These are phyloP conservation scores for Aphis craccivora DNA, from an alignment of 1,140 invertebrate genomes.

Conservation along the genomic window DNA sequence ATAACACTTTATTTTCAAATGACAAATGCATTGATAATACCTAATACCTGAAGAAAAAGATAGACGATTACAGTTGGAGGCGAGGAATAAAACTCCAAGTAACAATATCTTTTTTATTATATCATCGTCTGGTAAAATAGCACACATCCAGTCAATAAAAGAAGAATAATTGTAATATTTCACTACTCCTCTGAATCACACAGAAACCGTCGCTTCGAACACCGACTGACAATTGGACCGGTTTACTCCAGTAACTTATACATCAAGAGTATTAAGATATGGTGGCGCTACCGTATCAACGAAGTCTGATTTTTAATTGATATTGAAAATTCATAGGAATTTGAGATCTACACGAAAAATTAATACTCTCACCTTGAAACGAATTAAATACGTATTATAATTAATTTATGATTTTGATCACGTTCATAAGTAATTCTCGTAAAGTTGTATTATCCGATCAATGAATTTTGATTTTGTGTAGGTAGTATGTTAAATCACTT, in stretches of 20 bases:
- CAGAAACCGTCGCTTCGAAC: neutral
- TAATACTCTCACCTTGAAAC: neutral
- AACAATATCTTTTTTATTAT: neutral
- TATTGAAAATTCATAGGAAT: too few relatives aligned
- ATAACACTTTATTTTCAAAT: neutral
- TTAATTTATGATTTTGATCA: neutral
- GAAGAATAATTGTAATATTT: neutral
- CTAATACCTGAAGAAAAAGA: neutral
- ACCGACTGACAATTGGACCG: neutral
- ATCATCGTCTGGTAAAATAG: neutral
- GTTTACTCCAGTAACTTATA: neutral
- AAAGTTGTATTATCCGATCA: too few relatives aligned
- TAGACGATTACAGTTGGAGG: neutral
- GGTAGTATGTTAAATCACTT: too few relatives aligned
- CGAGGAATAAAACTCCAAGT: neutral
- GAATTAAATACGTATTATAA: neutral
- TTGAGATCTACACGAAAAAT: neutral
- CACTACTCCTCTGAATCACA: neutral
- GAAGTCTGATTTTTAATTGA: neutral
- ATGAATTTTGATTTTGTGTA: too few relatives aligned
- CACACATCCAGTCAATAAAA: neutral
- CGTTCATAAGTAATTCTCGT: too few relatives aligned
- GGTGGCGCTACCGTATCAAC: neutral
- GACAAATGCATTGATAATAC: neutral
- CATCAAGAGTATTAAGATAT: neutral